Evolutionary conservation across 2,113 vertebrate genomes (phyloP).

Genomic region (Dasyornis broadbenti): DNA sequence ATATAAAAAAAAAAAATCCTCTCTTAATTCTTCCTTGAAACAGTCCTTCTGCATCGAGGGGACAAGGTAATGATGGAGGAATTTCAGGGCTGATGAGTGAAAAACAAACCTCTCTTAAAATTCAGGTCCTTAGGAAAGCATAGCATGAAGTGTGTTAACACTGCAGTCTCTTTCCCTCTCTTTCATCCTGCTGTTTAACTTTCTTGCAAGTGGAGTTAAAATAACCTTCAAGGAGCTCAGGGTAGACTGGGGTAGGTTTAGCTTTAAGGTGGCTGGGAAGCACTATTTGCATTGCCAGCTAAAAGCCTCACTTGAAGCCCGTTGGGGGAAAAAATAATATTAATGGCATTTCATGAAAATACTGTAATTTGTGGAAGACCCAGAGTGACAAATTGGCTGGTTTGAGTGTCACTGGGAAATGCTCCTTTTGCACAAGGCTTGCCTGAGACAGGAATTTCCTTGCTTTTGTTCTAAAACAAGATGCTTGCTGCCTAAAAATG

Average conservation of each 20-base stretch:
- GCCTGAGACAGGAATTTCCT: constrained; percentile 28
- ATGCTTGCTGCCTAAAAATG: constrained; percentile 6
- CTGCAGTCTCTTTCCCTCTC: background rate
- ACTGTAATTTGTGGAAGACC: background rate
- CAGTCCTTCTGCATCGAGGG: background rate
- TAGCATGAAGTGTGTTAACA: background rate
- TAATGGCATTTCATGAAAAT: constrained; percentile 17
- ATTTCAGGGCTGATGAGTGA: background rate
- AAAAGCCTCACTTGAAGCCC: background rate
- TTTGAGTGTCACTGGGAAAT: background rate
- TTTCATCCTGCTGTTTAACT: background rate
- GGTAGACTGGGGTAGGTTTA: background rate
- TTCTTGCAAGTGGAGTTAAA: background rate
- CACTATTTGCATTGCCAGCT: background rate
- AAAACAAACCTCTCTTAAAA: background rate
- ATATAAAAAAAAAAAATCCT: background rate
- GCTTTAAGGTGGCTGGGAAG: constrained; percentile 18
- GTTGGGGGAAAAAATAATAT: background rate
- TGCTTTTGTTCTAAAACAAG: constrained; percentile 46
- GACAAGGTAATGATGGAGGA: background rate
- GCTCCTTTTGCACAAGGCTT: constrained; percentile 1
- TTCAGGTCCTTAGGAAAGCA: background rate
- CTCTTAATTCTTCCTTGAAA: background rate
- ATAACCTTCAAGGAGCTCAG: background rate
- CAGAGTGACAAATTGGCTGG: background rate